Conservation (phyloP, 2,797 vertebrate species). For the Botia almorhae region DNA sequence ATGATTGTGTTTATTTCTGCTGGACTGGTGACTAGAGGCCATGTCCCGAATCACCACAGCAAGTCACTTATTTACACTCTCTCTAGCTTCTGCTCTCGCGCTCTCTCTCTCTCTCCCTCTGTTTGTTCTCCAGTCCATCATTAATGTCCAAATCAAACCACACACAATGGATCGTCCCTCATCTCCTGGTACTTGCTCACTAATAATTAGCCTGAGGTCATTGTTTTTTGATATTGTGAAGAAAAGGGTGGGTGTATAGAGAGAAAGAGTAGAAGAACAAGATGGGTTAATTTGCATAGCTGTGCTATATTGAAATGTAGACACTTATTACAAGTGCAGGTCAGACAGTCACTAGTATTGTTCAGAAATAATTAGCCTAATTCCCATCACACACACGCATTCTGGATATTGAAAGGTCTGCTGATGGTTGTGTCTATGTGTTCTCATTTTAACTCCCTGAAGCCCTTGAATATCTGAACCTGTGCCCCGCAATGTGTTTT, state of each 20-base stretch:
- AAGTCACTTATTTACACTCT: constrained; percentile 37
- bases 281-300: constrained; percentile 72
- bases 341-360: constrained; percentile 59
- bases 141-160: constrained; percentile 71
- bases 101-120: constrained; percentile 7
- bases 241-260: constrained; percentile 40
- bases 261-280: constrained; percentile 29
- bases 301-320: constrained; percentile 64
- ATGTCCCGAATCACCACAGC: constrained; percentile 28
- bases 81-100: constrained; percentile 14
- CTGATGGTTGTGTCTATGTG: constrained; percentile 7
- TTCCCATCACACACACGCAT: constrained; percentile 67
- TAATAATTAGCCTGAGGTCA: constrained; percentile 76
- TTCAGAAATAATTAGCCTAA: constrained; percentile 68
- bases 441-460: constrained; percentile 22
- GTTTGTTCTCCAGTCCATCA: constrained; percentile 66
- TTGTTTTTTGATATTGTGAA: constrained; percentile 71
- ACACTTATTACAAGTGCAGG: constrained; percentile 61
- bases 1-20: constrained; percentile 24
- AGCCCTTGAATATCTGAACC: constrained; percentile 35
- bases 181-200: constrained; percentile 47
- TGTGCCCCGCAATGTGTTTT: constrained; percentile 8
- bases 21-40: constrained; percentile 38
- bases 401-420: constrained; percentile 56
- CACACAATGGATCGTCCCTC: constrained; percentile 69